phyloP scores from a whole-genome alignment of 2,797 vertebrate genomes.

The Helostoma temminkii region DNA sequence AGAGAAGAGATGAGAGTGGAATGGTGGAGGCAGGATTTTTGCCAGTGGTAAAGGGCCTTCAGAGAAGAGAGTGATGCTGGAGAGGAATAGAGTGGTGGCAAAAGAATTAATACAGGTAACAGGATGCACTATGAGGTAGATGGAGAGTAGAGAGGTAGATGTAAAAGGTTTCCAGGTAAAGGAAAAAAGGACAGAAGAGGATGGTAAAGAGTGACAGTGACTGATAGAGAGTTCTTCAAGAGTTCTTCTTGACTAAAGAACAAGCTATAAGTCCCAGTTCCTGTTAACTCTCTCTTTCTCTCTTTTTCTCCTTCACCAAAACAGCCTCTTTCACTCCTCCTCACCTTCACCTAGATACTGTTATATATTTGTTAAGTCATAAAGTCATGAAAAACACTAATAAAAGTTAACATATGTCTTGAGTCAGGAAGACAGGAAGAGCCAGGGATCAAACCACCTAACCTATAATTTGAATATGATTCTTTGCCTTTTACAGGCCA shows the following conservation, averaged over 20 bases:
- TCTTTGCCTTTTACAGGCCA: too few relatives aligned
- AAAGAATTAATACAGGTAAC: slow-evolving; percentile 62
- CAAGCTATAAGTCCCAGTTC: slow-evolving; percentile 18
- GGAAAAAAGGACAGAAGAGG: slow-evolving; percentile 37
- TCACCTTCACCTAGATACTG: slow-evolving; percentile 13
- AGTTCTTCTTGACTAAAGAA: slow-evolving; percentile 42
- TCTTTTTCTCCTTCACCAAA: slow-evolving; percentile 9
- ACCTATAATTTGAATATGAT: too few relatives aligned
- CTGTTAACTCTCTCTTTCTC: background rate
- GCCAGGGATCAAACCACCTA: too few relatives aligned
- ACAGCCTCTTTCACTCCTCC: background rate
- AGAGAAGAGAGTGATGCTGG: slow-evolving; percentile 33
- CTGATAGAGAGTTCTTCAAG: slow-evolving; percentile 43
- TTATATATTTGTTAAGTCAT: too few relatives aligned
- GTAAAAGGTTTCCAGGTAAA: slow-evolving; percentile 62
- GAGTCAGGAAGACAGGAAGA: too few relatives aligned
- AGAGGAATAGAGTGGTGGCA: slow-evolving; percentile 45
- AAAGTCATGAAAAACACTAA: too few relatives aligned
- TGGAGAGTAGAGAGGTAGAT: slow-evolving; percentile 19
- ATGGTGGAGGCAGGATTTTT: slow-evolving; percentile 61
- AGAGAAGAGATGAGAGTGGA: slow-evolving; percentile 44
- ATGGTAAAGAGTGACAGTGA: slow-evolving; percentile 46
- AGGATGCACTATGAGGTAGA: slow-evolving; percentile 39
- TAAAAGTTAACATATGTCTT: too few relatives aligned
- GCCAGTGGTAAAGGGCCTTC: slow-evolving; percentile 59